These are phyloP conservation scores for Caiman crocodilus DNA, from an alignment of 2,797 vertebrate species.

Conservation along the genomic window DNA sequence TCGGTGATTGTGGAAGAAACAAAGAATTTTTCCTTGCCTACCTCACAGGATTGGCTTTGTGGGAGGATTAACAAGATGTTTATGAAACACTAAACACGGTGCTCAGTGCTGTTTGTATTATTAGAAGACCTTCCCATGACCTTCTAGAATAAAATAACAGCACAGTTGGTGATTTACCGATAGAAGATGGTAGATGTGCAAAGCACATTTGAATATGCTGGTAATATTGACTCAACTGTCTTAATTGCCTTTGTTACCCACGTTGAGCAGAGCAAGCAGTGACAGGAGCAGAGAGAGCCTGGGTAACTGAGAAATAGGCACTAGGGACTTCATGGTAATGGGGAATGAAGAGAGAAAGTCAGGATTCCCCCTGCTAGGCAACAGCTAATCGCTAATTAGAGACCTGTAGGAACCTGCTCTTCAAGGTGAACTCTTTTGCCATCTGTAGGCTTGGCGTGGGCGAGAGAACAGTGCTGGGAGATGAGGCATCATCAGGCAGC, in stretches of 20 bases:
- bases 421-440: not conserved
- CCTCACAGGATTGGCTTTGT: not conserved
- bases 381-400: not conserved
- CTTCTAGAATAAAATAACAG: slow-evolving; percentile 19
- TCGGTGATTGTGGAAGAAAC: not conserved
- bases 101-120: slow-evolving; percentile 17
- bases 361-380: not conserved
- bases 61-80: not conserved
- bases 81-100: not conserved
- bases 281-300: not conserved
- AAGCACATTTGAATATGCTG: not conserved
- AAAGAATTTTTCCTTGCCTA: not conserved
- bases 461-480: not conserved
- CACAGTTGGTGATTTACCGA: slow-evolving; percentile 1
- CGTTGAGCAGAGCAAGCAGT: not conserved
- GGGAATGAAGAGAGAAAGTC: not conserved
- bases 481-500: not conserved
- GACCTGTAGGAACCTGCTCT: not conserved
- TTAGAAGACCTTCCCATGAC: slow-evolving; percentile 31
- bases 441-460: not conserved
- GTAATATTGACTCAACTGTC: not conserved
- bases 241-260: not conserved
- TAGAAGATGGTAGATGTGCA: not conserved
- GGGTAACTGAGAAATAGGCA: not conserved
- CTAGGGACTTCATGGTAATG: accelerated